Percentiles rank a stretch among this genome's conserved stretches.
Evolutionary conservation across 2,888 invertebrate genomes (phyloP).

Genomic region (Halictus quadricinctus): DNA sequence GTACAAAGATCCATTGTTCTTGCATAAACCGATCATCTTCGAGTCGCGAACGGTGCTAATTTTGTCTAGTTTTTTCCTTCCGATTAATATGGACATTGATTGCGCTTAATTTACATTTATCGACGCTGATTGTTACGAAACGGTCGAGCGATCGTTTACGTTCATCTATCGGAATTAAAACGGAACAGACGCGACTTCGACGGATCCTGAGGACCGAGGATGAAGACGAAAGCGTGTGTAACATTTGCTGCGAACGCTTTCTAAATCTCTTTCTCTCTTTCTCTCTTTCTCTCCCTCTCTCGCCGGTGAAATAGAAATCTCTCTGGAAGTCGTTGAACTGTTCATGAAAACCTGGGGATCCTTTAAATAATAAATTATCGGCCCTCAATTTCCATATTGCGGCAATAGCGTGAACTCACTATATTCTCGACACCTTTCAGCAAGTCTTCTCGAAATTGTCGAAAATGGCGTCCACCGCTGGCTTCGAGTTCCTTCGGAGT

Average conservation of each 20-base stretch:
- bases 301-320: neutral
- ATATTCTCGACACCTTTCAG: neutral
- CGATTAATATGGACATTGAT: neutral
- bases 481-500: neutral
- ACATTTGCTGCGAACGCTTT: neutral
- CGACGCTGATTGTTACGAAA: neutral
- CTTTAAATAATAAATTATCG: neutral
- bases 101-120: neutral
- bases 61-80: neutral
- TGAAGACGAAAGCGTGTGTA: neutral
- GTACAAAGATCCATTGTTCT: neutral
- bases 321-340: neutral
- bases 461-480: neutral
- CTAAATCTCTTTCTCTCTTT: neutral
- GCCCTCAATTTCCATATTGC: neutral
- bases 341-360: neutral
- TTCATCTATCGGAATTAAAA: neutral
- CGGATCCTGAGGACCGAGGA: neutral
- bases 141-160: neutral
- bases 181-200: neutral
- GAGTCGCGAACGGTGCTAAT: neutral
- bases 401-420: neutral
- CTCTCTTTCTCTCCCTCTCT: neutral
- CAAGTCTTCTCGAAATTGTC: too few species aligned
- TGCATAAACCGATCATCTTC: neutral